Evolutionary conservation across 1,140 invertebrate species (phyloP).

Genomic region (Chlorops oryzae): DNA sequence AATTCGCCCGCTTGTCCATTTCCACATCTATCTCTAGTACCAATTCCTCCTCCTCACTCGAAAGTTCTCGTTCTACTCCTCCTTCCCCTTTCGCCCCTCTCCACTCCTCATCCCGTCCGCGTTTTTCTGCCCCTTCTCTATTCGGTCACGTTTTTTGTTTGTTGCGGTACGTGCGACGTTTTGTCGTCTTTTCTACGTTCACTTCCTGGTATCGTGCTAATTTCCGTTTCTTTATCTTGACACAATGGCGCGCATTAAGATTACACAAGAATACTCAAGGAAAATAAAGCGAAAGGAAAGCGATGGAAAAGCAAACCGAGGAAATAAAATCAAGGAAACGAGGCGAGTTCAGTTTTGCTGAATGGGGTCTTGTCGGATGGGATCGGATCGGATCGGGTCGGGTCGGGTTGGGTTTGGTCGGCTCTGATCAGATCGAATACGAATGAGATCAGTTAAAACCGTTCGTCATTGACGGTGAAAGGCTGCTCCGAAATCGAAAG

Average conservation of each 20-base stretch:
- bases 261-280: no score
- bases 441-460: no score
- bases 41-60: slow-evolving; percentile 28
- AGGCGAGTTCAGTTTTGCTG: no score
- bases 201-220: slow-evolving; percentile 48
- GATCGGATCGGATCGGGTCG: no score
- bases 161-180: slow-evolving; percentile 16
- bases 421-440: no score
- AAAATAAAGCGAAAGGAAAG: no score
- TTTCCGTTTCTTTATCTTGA: slow-evolving; percentile 48
- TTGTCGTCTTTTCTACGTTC: slow-evolving; percentile 8
- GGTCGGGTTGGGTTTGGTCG: no score
- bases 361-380: no score
- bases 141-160: slow-evolving; percentile 7
- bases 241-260: slow-evolving; percentile 48
- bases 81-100: slow-evolving; percentile 7
- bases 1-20: neutral
- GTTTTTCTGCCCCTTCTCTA: slow-evolving; percentile 5
- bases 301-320: no score
- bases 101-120: slow-evolving; percentile 5
- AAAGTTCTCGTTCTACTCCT: slow-evolving; percentile 18
- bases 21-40: slow-evolving; percentile 38
- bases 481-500: no score
- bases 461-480: no score
- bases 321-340: no score